These are phyloP conservation scores for Agriopis leucophaearia DNA, from an alignment of 2,888 invertebrate species.

Conservation along the genomic window DNA sequence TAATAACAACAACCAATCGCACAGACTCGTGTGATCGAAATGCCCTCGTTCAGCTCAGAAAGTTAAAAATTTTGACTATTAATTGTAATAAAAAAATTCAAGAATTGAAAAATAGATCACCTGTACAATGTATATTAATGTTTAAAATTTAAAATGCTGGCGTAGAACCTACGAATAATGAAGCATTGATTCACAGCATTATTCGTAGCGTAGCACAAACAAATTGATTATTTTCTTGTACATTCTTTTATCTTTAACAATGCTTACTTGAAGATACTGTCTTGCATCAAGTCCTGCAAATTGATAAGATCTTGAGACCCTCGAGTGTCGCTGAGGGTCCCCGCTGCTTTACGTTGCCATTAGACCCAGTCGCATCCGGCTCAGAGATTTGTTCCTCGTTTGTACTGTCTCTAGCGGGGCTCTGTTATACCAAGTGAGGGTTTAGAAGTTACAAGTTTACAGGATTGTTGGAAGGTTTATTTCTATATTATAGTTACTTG, in stretches of 20 bases:
- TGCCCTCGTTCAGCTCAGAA: too few species aligned
- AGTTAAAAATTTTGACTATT: too few species aligned
- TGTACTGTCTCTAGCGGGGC: conserved; percentile 54
- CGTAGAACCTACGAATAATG: background rate
- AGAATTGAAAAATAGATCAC: too few species aligned
- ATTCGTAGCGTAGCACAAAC: background rate
- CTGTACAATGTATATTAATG: too few species aligned
- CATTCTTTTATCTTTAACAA: conserved; percentile 5
- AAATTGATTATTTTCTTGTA: background rate
- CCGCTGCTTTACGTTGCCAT: conserved; percentile 77
- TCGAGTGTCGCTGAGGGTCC: conserved; percentile 56
- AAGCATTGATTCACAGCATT: background rate
- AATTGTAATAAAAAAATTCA: too few species aligned
- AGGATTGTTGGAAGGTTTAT: background rate
- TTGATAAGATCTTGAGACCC: conserved; percentile 67
- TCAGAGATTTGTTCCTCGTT: conserved; percentile 75
- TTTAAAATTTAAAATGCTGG: background rate
- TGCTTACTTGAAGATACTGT: conserved; percentile 10
- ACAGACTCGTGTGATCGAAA: too few species aligned
- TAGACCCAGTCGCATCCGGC: conserved; percentile 70
- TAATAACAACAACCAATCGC: too few species aligned
- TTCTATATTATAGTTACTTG: too few species aligned
- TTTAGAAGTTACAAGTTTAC: conserved; percentile 11
- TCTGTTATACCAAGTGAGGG: conserved; percentile 7
- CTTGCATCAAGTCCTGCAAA: conserved; percentile 58